phyloP scores from a whole-genome alignment of 2,888 invertebrate species.

The Nycteola revayana region DNA sequence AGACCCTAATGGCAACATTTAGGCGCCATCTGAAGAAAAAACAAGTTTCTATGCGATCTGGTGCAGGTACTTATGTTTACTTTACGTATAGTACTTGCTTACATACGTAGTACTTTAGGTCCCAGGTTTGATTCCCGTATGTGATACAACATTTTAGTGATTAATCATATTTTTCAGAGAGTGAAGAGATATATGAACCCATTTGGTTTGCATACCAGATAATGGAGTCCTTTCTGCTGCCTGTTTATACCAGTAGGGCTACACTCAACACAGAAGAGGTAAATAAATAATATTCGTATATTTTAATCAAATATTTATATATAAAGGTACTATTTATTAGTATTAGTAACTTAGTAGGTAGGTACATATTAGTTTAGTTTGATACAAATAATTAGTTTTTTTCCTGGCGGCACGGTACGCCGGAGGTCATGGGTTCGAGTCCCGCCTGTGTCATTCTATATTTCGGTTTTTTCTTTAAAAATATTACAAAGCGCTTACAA shows the following conservation, averaged over 20 bases:
- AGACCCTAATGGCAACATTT: slow-evolving; percentile 21
- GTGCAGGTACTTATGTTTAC: slow-evolving; percentile 19
- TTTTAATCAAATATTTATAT: slow-evolving; percentile 5
- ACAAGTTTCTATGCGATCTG: slow-evolving; percentile 19
- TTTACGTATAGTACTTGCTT: slow-evolving; percentile 19
- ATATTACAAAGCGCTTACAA: too few species aligned
- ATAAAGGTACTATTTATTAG: slow-evolving; percentile 18
- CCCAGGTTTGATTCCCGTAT: slow-evolving; percentile 19
- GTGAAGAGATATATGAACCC: slow-evolving; percentile 23
- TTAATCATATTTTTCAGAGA: slow-evolving; percentile 18
- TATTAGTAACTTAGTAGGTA: slow-evolving; percentile 19
- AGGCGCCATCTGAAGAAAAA: slow-evolving; percentile 20
- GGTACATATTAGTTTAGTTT: slow-evolving; percentile 10
- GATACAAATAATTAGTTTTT: slow-evolving; percentile 12
- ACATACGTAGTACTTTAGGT: too few species aligned
- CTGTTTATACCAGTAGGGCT: slow-evolving; percentile 17
- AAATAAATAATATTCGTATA: slow-evolving; percentile 17
- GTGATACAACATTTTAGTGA: slow-evolving; percentile 18
- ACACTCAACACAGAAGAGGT: slow-evolving; percentile 18
- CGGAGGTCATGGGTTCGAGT: slow-evolving; percentile 12
- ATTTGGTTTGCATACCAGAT: slow-evolving; percentile 20
- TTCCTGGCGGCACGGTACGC: slow-evolving; percentile 12
- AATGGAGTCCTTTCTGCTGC: slow-evolving; percentile 21
- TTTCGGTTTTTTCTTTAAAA: slow-evolving; percentile 11
- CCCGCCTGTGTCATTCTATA: slow-evolving; percentile 11